Evolutionary conservation across 2,888 invertebrate genomes (phyloP), one percentile per base, ranked within the genome.

Genomic region (Agrochola litura): DNA sequence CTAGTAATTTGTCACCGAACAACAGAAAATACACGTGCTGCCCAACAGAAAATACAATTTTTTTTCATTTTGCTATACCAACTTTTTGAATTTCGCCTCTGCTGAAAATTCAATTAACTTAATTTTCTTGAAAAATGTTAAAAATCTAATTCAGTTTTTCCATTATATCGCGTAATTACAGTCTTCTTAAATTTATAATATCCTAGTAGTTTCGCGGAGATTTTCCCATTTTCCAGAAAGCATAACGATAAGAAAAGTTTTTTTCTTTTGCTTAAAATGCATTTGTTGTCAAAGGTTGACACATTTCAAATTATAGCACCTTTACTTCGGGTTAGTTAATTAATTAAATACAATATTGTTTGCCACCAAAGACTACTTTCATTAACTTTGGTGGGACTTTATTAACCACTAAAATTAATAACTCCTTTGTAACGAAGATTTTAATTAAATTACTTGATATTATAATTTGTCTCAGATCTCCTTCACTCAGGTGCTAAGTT

Each of bases 1-100:
- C 82, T 86, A 54, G 86, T 89, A 70, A 25, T 67, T 70, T 74
- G 12, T 77, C 67, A 72, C 41, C 25, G 46, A 43, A 67, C 22
- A 30, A 14, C 30, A 61, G n/a, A n/a, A n/a, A n/a, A n/a, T n/a
- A n/a, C 63, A 74, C 61, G 30, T 68, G 41, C 41, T 52, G 43
- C 25, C 14, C 12, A 43, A 22, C 37, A 61, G 19, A 66, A 58
- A 58, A 52, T 56, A 70, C 12, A 9, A 58, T 63, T 74, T 69
- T 16, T 46, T 30, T 49, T 25, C 5, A 8, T 67, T 77, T 70
- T 30, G 10, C n/a, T 46, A 54, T 43, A 3, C 16, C 2, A 49
- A 67, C 6, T 64, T 63, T 41, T 63, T 52, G 30, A 10, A 19
- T 66, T 46, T 64, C n/a, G 22, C 30, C 14, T 43, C 4, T 30